Base-by-base conservation (phyloP, 2,113 vertebrate species). In the Chinchilla lanigera region DNA sequence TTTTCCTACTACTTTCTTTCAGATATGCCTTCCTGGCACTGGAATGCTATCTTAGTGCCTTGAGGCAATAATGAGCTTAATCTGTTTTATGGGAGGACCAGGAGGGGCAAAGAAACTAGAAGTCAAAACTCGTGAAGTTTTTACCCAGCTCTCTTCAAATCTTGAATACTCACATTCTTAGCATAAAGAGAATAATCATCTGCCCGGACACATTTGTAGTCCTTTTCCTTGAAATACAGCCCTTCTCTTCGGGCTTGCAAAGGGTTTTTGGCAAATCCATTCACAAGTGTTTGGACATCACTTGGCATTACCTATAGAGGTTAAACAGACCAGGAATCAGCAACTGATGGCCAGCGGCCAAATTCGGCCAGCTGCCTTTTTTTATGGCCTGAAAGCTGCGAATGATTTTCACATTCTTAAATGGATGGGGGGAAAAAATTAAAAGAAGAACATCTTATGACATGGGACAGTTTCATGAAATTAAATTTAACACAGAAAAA, bases 171-270 rank as follows among this genome's bases (percentile, higher is more conserved):
- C 93, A 98, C 99, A 33, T 98, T 98, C 96, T 98, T 98, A 80
- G 98, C 98, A 86, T 98, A 99, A 90, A 99, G 98, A 77, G 99
- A 99, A 90, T 92, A 94, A 16, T 98, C 97, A 96, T 99, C 99
- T 4, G 98, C 98, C 1, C 98, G 98, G 69, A 99, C 96, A 93
- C 99, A 99, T 78, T 86, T 98, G 78, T 99, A 99, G 73, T 96
- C 61, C 69, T 97, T 97, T 44, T 98, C 97, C 92, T 96, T 98
- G 93, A 99, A 99, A 96, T 54, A 96, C 22, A 99, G 75, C 16
- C 99, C 99, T 90, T 96, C 97, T 86, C 98, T 98, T 96, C 98
- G 98, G 8, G 98, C 88, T 87, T 94, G 65, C 77, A 97, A 2
- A 81, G 98, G 89, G n/a, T 98, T 98, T 93, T 98, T 98, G 60